A percentile compares a stretch with the other conserved stretches of the same genome.
These are phyloP conservation scores for Salticus scenicus DNA, from an alignment of 2,888 invertebrate species.

Conservation along the genomic window DNA sequence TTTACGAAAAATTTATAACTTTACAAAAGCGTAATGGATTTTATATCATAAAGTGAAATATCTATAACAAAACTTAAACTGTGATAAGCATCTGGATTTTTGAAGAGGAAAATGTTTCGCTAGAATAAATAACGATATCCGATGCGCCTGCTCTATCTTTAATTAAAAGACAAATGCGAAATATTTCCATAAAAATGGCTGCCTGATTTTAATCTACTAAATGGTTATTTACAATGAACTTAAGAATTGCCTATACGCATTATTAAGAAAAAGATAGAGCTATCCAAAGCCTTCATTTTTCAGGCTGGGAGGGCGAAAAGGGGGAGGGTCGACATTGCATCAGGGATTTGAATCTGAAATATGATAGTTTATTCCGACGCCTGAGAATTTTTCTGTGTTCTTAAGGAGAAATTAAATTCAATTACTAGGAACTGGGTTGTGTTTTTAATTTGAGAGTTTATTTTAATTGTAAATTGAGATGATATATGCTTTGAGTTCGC, in stretches of 20 bases:
- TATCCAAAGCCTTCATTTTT: constrained; percentile 47
- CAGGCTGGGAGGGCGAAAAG: constrained; percentile 25
- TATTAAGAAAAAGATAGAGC: constrained; percentile 22
- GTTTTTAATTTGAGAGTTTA: no score
- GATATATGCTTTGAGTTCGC: no score
- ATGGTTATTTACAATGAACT: constrained; percentile 41
- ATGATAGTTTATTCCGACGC: constrained; percentile 16
- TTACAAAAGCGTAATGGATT: no score
- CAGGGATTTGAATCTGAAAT: constrained; percentile 39
- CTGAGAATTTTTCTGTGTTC: neutral
- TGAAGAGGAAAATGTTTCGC: constrained; percentile 31
- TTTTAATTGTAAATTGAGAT: no score
- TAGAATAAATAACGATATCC: constrained; percentile 42
- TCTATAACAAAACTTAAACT: no score
- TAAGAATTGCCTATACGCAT: constrained; percentile 18
- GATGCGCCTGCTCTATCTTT: constrained; percentile 54
- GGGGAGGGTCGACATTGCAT: neutral
- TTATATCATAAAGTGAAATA: no score
- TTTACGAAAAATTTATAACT: no score
- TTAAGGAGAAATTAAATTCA: constrained; percentile 35
- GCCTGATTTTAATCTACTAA: constrained; percentile 46
- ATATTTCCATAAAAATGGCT: neutral
- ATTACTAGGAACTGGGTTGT: constrained; percentile 9
- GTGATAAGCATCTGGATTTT: constrained; percentile 47
- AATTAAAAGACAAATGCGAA: constrained; percentile 49